Base-by-base conservation (phyloP, 53 echinoderm and acorn worm species). In the Holothuria leucospilota region DNA sequence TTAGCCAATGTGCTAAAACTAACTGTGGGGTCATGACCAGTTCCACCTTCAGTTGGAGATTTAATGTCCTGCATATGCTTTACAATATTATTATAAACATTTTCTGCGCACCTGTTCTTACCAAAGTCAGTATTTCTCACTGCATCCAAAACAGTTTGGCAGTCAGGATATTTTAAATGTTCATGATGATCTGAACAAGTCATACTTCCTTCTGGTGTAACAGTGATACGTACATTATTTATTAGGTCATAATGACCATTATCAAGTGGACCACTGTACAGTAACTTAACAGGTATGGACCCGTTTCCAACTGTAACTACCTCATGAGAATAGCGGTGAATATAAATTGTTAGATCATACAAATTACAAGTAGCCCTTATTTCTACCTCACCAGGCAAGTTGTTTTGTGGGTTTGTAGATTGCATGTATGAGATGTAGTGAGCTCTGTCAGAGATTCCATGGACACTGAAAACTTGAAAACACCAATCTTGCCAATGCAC, bases 231-330 rank as follows among this genome's bases (percentile, higher is more conserved):
- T 41, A 7, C 46, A 51, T 28, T 78, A 51, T 21, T 78, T 78
- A 78, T 78, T 10, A 56, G 24, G 15, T 78, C 78, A 78, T 78
- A 78, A 78, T 78, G 78, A 56, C 56, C 78, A 78, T 78, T 78
- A 78, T 78, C 79, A 52, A 52, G 21, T 20, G 51, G 25, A 2
- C 78, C 78, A 78, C 71, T 71, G 39, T 71, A 78, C 59, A 78
- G 51, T 26, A 78, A 49, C 9, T 28, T 78, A 25, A 78, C 51
- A 78, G 25, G 25, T n/a, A 42, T 24, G 9, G 53, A 51, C 13
- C 78, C 78, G 24, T 24, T 78, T 27, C 68, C 68, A 67, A 67
- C 13, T 29, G 56, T 67, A 1, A 28, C 13, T 13, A 34, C 3
- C 1, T 67, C 68, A 67, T 67, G 28, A 0, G 12, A 28, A 25